Evolutionary conservation across 1,140 invertebrate species (phyloP), one percentile per base, ranked within the genome.

Genomic region (Drosophila ambigua): DNA sequence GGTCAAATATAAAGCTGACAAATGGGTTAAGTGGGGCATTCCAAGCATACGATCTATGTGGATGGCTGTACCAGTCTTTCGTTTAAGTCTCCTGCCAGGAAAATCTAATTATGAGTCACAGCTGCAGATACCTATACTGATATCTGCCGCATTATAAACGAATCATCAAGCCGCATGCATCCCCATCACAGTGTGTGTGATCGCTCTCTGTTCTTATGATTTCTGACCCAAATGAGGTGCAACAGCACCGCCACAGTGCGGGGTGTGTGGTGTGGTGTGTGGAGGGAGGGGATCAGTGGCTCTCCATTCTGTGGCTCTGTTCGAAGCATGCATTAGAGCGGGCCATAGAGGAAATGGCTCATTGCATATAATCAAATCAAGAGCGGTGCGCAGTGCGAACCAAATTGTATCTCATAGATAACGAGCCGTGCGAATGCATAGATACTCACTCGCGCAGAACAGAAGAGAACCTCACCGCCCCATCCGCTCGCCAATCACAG

Each of bases 401-500:
- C 62, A 68, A 83, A 89, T 85, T 81, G 81, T 81, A 85, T 72
- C 69, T 81, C 54, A 71, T 67, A 78, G 77, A 85, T 85, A 72
- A 9, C 55, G 35, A 39, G 35, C 35, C 35, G 35, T 13, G 35
- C 35, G 11, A 39, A 9, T 16, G 15, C 9, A 35, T 2, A 41
- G 16, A 50, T 13, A 28, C 26, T 28, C 26, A 28, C 5, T 24
- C 26, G 28, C 54, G 49, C 49, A 24, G 49, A 48, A 58, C 54
- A 51, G 35, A 41, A 54, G 31, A 3, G 31, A 31, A 9, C 8
- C 31, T 9, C 8, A 4, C 31, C 8, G 2, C 28, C 6, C 28
- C 7, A 0, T 7, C 28, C 3, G 31, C 31, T 5, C 11, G 3
- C 3, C 35, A 39, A 31, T 15, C 46, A 24, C 59, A 64, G 50